phyloP scores from a whole-genome alignment of 2,113 vertebrate genomes.

The Ictidomys tridecemlineatus region DNA sequence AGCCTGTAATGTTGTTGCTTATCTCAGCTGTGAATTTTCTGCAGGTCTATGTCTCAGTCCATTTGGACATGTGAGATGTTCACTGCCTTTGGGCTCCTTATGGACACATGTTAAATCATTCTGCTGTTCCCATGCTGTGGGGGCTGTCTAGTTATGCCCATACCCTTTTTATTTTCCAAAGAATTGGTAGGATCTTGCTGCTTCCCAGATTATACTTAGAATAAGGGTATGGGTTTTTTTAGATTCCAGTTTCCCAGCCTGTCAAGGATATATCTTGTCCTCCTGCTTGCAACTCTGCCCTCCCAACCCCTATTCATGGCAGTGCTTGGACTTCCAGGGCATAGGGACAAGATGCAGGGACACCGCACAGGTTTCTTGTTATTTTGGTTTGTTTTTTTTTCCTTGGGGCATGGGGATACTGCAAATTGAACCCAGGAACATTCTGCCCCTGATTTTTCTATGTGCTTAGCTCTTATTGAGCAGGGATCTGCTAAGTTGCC shows the following conservation, averaged over 20 bases:
- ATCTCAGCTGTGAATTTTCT: background rate
- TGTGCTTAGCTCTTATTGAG: background rate
- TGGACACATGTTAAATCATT: background rate
- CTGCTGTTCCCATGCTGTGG: background rate
- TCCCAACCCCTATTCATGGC: background rate
- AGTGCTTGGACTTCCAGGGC: background rate
- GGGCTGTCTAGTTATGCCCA: background rate
- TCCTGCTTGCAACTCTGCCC: background rate
- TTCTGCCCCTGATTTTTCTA: background rate
- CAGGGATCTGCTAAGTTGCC: too few relatives aligned
- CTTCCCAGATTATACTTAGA: background rate
- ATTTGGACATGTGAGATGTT: background rate
- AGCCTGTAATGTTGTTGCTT: background rate
- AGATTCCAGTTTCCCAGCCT: background rate
- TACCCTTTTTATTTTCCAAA: constrained; percentile 6
- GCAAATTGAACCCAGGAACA: background rate
- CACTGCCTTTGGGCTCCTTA: background rate
- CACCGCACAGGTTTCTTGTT: background rate
- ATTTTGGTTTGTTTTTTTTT: background rate
- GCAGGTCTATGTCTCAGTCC: background rate
- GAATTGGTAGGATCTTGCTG: background rate
- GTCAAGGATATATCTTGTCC: background rate
- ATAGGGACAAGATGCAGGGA: background rate
- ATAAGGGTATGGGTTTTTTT: background rate
- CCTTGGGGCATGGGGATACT: background rate